These are phyloP conservation scores for Drosophila helvetica DNA, from an alignment of 2,888 invertebrate species.

Conservation along the genomic window DNA sequence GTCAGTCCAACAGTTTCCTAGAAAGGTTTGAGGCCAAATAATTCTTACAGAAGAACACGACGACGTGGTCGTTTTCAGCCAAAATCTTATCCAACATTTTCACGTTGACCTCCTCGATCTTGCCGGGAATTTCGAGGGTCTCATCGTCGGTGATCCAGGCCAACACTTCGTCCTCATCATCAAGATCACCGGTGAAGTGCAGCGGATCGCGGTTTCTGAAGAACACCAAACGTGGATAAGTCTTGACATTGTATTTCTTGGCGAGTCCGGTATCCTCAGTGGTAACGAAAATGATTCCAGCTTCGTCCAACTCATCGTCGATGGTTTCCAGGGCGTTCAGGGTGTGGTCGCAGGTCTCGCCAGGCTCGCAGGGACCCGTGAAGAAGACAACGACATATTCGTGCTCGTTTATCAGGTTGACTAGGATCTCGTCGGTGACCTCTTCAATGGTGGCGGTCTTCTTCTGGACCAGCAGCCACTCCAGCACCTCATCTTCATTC, in stretches of 20 bases:
- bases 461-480: slow-evolving; percentile 93
- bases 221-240: slow-evolving; percentile 93
- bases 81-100: slow-evolving; percentile 96
- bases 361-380: slow-evolving; percentile 94
- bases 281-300: slow-evolving; percentile 96
- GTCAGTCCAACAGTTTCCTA: neutral
- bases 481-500: slow-evolving; percentile 95
- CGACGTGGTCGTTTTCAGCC: slow-evolving; percentile 93
- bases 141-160: slow-evolving; percentile 96
- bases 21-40: neutral
- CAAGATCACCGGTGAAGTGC: slow-evolving; percentile 92
- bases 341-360: slow-evolving; percentile 93
- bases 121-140: slow-evolving; percentile 94
- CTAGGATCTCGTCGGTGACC: slow-evolving; percentile 95
- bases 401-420: slow-evolving; percentile 93
- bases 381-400: slow-evolving; percentile 98
- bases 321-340: slow-evolving; percentile 94
- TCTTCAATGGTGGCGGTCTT: slow-evolving; percentile 96
- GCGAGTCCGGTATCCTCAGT: slow-evolving; percentile 93
- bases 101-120: slow-evolving; percentile 95
- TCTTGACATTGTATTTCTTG: slow-evolving; percentile 93
- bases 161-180: slow-evolving; percentile 95
- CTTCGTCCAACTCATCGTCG: slow-evolving; percentile 96
- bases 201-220: slow-evolving; percentile 96
- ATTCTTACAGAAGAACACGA: slow-evolving; percentile 96